phyloP scores from a whole-genome alignment of 2,888 invertebrate genomes.

The Parasteatoda lunata region DNA sequence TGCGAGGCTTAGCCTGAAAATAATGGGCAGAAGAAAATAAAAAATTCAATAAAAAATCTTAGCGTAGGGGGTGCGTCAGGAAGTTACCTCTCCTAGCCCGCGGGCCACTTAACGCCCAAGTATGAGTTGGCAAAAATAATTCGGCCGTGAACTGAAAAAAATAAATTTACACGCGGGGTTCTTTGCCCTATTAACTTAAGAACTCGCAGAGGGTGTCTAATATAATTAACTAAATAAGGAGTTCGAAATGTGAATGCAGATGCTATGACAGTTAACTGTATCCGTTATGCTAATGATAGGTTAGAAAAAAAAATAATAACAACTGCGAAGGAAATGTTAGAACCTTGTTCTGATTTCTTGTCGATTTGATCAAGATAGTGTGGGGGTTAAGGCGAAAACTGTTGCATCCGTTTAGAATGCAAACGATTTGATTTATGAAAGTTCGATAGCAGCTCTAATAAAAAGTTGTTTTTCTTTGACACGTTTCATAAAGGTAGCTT shows the following conservation, averaged over 20 bases:
- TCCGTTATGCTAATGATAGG: slow-evolving; percentile 24
- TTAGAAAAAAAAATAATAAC: background rate
- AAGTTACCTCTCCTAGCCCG: background rate
- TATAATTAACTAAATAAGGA: slow-evolving; percentile 50
- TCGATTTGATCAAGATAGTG: background rate
- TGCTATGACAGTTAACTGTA: slow-evolving; percentile 8
- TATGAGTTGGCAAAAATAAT: background rate
- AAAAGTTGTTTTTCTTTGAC: no score
- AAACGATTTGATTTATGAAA: background rate
- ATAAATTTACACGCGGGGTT: slow-evolving; percentile 8
- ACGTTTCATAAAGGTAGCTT: no score
- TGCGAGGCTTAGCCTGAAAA: no score
- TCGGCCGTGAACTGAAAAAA: slow-evolving; percentile 30
- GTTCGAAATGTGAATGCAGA: slow-evolving; percentile 8
- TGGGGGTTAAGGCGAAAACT: background rate
- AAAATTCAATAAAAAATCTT: no score
- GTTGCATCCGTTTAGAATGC: background rate
- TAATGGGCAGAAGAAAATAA: no score
- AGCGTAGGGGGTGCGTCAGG: slow-evolving; percentile 14
- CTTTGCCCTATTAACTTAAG: slow-evolving; percentile 37
- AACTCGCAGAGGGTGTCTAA: slow-evolving; percentile 3
- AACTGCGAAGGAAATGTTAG: background rate
- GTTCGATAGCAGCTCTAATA: no score
- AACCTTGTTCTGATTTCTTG: background rate
- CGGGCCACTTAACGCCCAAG: slow-evolving; percentile 12